A percentile compares a stretch with the other conserved stretches of the same genome.
Conservation (phyloP, 2,888 invertebrate species). For the Cecidostiba fungosa region DNA sequence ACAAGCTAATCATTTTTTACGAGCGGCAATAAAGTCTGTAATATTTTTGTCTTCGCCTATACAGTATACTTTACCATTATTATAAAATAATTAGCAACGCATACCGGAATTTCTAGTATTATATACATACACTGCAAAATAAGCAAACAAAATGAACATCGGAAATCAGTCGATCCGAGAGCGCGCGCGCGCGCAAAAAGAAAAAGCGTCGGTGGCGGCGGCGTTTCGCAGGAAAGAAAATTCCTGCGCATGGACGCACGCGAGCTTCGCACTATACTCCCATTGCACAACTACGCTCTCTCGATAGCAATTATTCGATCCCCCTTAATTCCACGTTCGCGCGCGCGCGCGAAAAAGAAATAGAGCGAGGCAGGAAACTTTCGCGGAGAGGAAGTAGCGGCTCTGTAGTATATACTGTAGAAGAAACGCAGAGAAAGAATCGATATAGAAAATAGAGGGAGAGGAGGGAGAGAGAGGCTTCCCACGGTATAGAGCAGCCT, state of each 20-base stretch:
- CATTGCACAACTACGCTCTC: conserved; percentile 20
- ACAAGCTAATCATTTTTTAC: conserved; percentile 4
- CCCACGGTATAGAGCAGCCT: conserved; percentile 40
- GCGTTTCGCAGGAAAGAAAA: conserved; percentile 16
- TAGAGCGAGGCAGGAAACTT: conserved; percentile 18
- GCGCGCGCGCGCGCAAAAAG: neutral
- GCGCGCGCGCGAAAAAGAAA: conserved; percentile 62
- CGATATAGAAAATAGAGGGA: neutral
- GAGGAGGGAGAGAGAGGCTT: neutral
- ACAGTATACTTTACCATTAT: neutral
- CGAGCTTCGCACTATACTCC: neutral
- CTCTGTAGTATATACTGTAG: neutral
- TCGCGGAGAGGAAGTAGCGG: neutral
- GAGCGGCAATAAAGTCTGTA: neutral
- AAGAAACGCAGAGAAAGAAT: neutral
- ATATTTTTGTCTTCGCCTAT: neutral
- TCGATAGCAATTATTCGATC: conserved; percentile 65
- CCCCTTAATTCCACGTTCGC: conserved; percentile 70
- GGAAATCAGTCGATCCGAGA: too few species aligned
- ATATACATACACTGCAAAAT: neutral
- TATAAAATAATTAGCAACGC: neutral
- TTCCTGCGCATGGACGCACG: conserved; percentile 10
- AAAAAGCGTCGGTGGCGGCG: neutral
- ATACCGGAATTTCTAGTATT: too few species aligned
- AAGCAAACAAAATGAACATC: neutral